Conservation (phyloP, 2,797 vertebrate genomes). For the Delichon dasypus region DNA sequence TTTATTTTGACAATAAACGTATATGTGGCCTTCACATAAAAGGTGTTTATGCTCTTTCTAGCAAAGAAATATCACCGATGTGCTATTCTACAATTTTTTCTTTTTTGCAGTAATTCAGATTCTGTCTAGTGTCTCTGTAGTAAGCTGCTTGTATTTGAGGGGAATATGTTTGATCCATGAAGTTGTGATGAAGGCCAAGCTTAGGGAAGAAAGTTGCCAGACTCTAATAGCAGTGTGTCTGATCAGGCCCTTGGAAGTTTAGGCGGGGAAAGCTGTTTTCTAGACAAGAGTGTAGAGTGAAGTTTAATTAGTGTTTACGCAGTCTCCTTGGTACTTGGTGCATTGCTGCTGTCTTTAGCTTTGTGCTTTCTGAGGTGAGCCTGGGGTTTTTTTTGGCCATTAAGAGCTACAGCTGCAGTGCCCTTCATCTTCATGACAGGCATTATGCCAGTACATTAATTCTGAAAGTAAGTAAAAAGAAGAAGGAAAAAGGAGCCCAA, state of each 20-base stretch:
- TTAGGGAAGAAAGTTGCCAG: background rate
- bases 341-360: slow-evolving; percentile 55
- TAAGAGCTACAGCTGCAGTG: slow-evolving; percentile 50
- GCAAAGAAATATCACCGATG: background rate
- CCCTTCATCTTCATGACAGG: slow-evolving; percentile 49
- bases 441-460: slow-evolving; percentile 51
- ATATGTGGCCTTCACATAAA: background rate
- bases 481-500: background rate
- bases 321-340: slow-evolving; percentile 60
- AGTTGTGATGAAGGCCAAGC: background rate
- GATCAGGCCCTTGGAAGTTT: slow-evolving; percentile 26
- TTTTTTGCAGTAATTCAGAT: background rate
- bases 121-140: background rate
- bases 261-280: slow-evolving; percentile 4
- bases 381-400: slow-evolving; percentile 23
- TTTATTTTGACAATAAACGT: background rate
- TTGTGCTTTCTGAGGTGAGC: slow-evolving; percentile 42
- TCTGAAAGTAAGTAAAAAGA: slow-evolving; percentile 20
- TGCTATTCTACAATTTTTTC: background rate
- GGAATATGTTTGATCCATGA: background rate
- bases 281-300: background rate
- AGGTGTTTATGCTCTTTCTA: background rate
- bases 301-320: slow-evolving; percentile 60
- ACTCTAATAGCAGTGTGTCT: background rate
- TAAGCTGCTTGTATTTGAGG: background rate